A percentile compares a stretch with the other conserved stretches of the same genome.
Evolutionary conservation across 2,113 vertebrate species (phyloP).

Genomic region (Cichladusa arquata): DNA sequence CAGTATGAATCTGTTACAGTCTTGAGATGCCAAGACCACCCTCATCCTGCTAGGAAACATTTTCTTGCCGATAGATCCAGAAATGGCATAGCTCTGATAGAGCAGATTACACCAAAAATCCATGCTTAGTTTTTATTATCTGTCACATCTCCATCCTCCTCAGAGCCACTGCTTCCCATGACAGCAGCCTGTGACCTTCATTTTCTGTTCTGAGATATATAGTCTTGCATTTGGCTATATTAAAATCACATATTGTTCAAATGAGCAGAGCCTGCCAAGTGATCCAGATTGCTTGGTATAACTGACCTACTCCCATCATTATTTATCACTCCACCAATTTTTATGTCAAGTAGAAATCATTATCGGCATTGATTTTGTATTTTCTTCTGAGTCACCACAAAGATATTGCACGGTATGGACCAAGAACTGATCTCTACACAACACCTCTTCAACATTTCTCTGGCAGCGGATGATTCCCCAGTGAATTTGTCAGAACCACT

Average conservation of each 20-base stretch:
- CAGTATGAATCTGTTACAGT: background rate
- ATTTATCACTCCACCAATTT: slow-evolving; percentile 57
- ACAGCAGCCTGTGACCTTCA: slow-evolving; percentile 40
- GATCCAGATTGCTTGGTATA: slow-evolving; percentile 53
- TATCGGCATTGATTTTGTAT: background rate
- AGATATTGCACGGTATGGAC: background rate
- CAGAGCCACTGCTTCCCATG: background rate
- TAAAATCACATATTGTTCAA: slow-evolving; percentile 65
- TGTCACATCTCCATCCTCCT: background rate
- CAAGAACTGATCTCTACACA: background rate
- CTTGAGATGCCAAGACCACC: background rate
- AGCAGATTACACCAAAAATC: background rate
- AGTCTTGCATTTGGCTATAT: slow-evolving; percentile 57
- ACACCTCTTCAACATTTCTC: background rate
- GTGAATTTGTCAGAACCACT: background rate
- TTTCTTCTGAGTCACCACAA: background rate
- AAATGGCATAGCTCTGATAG: background rate
- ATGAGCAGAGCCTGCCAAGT: slow-evolving; percentile 54
- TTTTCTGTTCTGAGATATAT: slow-evolving; percentile 26
- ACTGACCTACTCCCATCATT: slow-evolving; percentile 51
- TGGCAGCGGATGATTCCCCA: background rate
- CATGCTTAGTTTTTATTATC: background rate
- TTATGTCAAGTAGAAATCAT: slow-evolving; percentile 33
- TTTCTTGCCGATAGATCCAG: background rate
- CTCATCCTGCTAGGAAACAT: background rate